Percentiles rank a stretch among this genome's conserved stretches.
Conservation (phyloP, 2,797 vertebrate genomes). For the Mus spretus region DNA sequence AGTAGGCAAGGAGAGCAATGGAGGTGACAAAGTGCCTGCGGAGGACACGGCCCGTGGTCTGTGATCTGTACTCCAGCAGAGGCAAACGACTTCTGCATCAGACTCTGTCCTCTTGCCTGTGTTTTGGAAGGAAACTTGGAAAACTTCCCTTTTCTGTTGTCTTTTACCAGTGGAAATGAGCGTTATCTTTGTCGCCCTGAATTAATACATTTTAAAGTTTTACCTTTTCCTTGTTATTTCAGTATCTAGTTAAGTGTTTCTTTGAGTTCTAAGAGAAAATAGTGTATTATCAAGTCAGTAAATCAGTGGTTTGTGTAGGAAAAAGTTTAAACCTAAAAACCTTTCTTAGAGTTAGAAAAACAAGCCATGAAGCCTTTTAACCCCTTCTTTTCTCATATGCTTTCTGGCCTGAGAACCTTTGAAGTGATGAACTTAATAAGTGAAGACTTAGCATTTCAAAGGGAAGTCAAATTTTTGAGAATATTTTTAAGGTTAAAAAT, state of each 20-base stretch:
- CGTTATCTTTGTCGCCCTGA: background rate
- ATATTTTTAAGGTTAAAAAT: slow-evolving; percentile 62
- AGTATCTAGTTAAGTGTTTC: slow-evolving; percentile 41
- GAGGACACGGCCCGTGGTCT: slow-evolving; percentile 23
- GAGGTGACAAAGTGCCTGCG: slow-evolving; percentile 80
- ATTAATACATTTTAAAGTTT: slow-evolving; percentile 38
- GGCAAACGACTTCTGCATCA: slow-evolving; percentile 61
- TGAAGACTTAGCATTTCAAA: slow-evolving; percentile 16
- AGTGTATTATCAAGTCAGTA: background rate
- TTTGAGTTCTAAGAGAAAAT: slow-evolving; percentile 72
- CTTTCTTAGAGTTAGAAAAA: background rate
- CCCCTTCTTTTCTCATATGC: slow-evolving; percentile 34
- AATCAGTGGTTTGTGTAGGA: slow-evolving; percentile 49
- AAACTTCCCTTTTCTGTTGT: slow-evolving; percentile 32
- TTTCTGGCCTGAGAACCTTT: slow-evolving; percentile 46
- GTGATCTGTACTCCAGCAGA: slow-evolving; percentile 52
- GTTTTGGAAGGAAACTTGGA: slow-evolving; percentile 6
- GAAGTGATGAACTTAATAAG: slow-evolving; percentile 44
- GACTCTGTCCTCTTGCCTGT: background rate
- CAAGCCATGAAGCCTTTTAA: slow-evolving; percentile 18
- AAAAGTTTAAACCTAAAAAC: slow-evolving; percentile 57
- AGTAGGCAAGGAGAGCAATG: slow-evolving; percentile 83
- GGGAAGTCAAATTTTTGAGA: slow-evolving; percentile 53
- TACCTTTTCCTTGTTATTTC: slow-evolving; percentile 59
- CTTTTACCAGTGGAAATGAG: slow-evolving; percentile 50